A percentile compares a stretch with the other conserved stretches of the same genome.
Conservation (phyloP, 2,113 vertebrate species). For the Bufo gargarizans region DNA sequence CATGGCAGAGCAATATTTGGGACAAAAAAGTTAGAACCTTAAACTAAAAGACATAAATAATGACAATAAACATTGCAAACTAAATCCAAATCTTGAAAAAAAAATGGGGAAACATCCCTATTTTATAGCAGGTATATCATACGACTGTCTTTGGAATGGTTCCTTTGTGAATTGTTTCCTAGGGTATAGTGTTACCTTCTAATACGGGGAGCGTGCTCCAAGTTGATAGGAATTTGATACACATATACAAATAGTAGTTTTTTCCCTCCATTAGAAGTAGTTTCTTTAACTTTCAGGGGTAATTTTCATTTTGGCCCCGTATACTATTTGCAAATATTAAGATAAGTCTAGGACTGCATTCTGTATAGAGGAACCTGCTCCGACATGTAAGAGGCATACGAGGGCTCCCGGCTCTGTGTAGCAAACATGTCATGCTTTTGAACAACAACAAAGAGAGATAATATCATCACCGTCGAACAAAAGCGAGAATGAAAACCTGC, state of each 20-base stretch:
- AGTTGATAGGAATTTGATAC: slow-evolving; percentile 16
- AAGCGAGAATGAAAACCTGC: slow-evolving; percentile 52
- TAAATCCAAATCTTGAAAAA: not conserved
- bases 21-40: too few relatives aligned
- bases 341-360: slow-evolving; percentile 23
- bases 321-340: slow-evolving; percentile 48
- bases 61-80: not conserved
- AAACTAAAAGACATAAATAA: too few relatives aligned
- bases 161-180: not conserved
- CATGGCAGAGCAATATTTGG: too few relatives aligned
- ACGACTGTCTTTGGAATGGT: not conserved
- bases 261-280: slow-evolving; percentile 16
- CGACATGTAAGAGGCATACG: slow-evolving; percentile 38
- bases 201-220: slow-evolving; percentile 10
- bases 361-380: slow-evolving; percentile 29
- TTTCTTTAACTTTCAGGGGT: slow-evolving; percentile 48
- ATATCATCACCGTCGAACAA: slow-evolving; percentile 52
- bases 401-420: slow-evolving; percentile 47
- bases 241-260: not conserved
- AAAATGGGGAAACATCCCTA: not conserved
- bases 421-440: slow-evolving; percentile 55
- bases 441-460: slow-evolving; percentile 51
- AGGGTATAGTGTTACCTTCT: slow-evolving; percentile 20
- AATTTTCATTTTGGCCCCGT: slow-evolving; percentile 44
- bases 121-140: not conserved